Evolutionary conservation across 1,140 invertebrate species (phyloP), one percentile per base, ranked within the genome.

Genomic region (Aphaenogaster rudis): DNA sequence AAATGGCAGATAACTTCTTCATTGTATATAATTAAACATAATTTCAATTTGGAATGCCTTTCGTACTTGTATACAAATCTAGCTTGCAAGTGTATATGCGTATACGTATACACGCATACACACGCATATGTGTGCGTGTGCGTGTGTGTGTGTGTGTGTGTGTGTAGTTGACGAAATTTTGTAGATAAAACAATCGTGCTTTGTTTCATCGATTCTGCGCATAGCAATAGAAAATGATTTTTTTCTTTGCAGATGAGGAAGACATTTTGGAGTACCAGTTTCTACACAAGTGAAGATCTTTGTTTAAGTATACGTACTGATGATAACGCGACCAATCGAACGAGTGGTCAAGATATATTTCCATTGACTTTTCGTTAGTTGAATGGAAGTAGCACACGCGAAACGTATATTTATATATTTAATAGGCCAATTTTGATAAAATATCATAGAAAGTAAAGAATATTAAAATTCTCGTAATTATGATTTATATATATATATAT

Each of bases 261-360:
- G 94, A 94, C 79, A 95, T 95, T 88, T 91, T 95, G 94, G 94
- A 94, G 86, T 95, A 94, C 81, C 94, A 94, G 88, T 95, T 95
- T 89, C 90, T 94, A 77, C 94, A 94, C 88, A 95, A 95, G 90
- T 95, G 93, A 94, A 91, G 89, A 88, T 59, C 63, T 86, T 88
- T 67, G 82, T 92, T 90, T 86, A 90, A 64, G 67, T 90, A 92
- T 91, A 90, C 88, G 69, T 82, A 88, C 90, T 36, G 59, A 82
- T 76, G 71, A 72, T 88, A 79, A 86, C 69, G 72, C 57, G 63
- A 84, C 42, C 42, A 33, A 78, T 76, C 66, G 63, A 71, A 77
- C 39, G 76, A 71, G 69, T 80, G 76, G 59, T 86, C 57, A 80
- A 91, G 77, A 3, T 85, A 91, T 84, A 92, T 88, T 93, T 93